Base-by-base conservation (phyloP, 2,888 invertebrate species). In the Thymelicus sylvestris region DNA sequence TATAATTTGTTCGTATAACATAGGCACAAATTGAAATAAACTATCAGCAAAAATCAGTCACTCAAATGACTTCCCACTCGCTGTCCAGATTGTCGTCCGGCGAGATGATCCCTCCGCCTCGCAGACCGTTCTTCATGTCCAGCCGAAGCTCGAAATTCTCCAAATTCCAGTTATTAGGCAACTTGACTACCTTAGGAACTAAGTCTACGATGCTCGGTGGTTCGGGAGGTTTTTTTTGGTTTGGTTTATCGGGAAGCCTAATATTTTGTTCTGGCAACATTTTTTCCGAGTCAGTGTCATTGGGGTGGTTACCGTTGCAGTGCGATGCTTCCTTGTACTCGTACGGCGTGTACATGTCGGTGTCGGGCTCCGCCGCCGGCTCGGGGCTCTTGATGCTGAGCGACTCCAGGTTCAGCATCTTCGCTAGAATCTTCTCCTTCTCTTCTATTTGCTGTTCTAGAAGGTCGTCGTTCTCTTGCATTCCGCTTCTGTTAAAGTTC, bases 401-500 rank as follows among this genome's bases (percentile, higher is more conserved):
- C 0, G 93, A 93, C 67, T 96, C 95, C 60, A 96, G 92, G 81
- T 95, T 95, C 44, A 96, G 87, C 82, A 96, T 93, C 80, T 95
- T 95, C 0, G 96, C 96, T 13, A 97, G 86, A 24, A 96, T 94
- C 83, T 96, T 96, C 79, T 97, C 97, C 83, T 97, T 97, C 75
- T 95, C 94, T 82, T 96, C 96, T 55, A 97, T 96, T 76, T 97
- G 96, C 76, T 95, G 95, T 77, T 96, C 95, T 65, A 97, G 95
- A 0, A 95, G 94, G 5, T 96, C 96, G 84, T 96, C 96, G 79
- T 94, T 90, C 62, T 94, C 86, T 78, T 95, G 95, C 0, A 95
- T 92, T 59, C 93, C 81, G 75, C 94, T 86, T 55, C 94, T 94
- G 84, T 39, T 7, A 52, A 39, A 41, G 8, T 0, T n/a, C 1